Evolutionary conservation across 2,888 invertebrate species (phyloP), one percentile per base, ranked within the genome.

Genomic region (Melitaea athalia): DNA sequence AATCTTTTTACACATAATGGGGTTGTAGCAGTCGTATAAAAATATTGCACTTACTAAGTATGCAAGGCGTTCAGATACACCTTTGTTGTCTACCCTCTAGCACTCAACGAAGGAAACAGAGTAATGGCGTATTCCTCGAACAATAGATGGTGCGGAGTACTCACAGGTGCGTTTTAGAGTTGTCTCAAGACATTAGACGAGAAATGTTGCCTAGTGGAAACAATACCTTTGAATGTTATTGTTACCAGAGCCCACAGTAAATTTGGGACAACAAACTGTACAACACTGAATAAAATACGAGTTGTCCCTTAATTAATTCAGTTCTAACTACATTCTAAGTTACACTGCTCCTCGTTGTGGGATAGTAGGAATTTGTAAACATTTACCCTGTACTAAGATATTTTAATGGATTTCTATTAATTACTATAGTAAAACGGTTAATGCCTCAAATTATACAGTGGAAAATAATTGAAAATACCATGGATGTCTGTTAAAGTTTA

Each of bases 101-200:
- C 55, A 63, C 63, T 63, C 62, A 53, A 42, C 15, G 52, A 47
- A 64, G 60, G 60, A 49, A 66, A 53, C 64, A 57, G 63, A 73
- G 76, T 80, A 82, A 81, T 82, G 78, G 78, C 76, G 72, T 76
- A 73, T 73, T 73, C 64, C 64, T 69, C 61, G 62, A 66, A 75
- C 69, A 74, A 73, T 66, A 72, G 59, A 60, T 65, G 60, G 64
- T 62, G 64, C 62, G 45, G 55, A 70, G 59, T 67, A 71, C 61
- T 73, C 72, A 65, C 72, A 77, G 79, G 79, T 83, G 82, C 77
- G 75, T 77, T 75, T 72, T 73, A 68, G 68, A 74, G 73, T 77
- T 79, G 77, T 82, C 76, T 79, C 77, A 72, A 77, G 76, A 81
- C 81, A 79, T 83, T 81, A 79, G 67, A 72, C 78, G 75, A 73